Evolutionary conservation across 2,888 invertebrate species (phyloP).

Genomic region (Dermolepida albohirtum): DNA sequence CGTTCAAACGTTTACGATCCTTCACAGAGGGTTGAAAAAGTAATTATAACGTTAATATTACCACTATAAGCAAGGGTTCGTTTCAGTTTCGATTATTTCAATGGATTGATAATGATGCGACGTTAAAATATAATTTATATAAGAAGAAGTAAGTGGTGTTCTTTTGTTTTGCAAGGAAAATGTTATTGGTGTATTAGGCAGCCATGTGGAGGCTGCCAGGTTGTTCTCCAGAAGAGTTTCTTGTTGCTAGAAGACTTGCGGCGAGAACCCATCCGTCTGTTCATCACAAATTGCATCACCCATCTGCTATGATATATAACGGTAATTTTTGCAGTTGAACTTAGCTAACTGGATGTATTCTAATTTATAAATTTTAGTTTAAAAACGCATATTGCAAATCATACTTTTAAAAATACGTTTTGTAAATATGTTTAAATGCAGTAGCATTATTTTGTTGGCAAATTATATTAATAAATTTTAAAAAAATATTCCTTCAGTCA

Average conservation of each 20-base stretch:
- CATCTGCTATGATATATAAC: slow-evolving; percentile 69
- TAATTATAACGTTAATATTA: background rate
- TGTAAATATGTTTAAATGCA: too few relatives aligned
- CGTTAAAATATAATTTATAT: background rate
- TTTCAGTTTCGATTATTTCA: slow-evolving; percentile 1
- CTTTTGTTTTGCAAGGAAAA: slow-evolving; percentile 26
- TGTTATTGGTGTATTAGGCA: slow-evolving; percentile 52
- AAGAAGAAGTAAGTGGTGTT: slow-evolving; percentile 5
- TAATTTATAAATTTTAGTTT: too few relatives aligned
- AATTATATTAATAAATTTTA: too few relatives aligned
- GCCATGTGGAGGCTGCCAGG: slow-evolving; percentile 66
- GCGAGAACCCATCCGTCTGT: slow-evolving; percentile 64
- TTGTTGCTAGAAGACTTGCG: slow-evolving; percentile 63
- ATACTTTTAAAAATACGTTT: too few relatives aligned
- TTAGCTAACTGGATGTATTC: background rate
- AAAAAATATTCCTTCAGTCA: too few relatives aligned
- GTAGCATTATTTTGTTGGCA: too few relatives aligned
- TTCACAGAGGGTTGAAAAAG: slow-evolving; percentile 37
- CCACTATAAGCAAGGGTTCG: too few relatives aligned
- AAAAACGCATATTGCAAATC: too few relatives aligned
- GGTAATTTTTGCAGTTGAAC: slow-evolving; percentile 59
- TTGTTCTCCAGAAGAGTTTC: slow-evolving; percentile 64
- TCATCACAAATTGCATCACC: slow-evolving; percentile 66
- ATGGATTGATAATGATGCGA: background rate
- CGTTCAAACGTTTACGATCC: slow-evolving; percentile 44